phyloP scores from a whole-genome alignment of 2,797 vertebrate species.

The Diplodus puntazzo region DNA sequence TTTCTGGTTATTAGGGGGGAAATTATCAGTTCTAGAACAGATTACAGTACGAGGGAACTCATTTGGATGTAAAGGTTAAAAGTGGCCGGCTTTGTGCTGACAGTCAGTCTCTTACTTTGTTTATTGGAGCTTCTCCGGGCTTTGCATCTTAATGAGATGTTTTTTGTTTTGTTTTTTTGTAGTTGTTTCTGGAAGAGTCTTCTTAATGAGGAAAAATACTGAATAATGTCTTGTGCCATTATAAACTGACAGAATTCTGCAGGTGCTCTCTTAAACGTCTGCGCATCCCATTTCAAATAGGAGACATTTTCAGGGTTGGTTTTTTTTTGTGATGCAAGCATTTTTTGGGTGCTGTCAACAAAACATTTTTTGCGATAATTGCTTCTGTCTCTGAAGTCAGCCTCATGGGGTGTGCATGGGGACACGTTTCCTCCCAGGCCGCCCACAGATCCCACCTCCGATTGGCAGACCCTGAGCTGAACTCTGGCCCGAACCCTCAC shows the following conservation, averaged over 20 bases:
- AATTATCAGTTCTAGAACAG: constrained; percentile 54
- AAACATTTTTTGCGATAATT: constrained; percentile 54
- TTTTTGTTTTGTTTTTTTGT: not conserved
- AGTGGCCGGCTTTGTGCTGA: constrained; percentile 55
- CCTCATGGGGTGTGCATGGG: constrained; percentile 43
- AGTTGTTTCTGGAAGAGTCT: constrained; percentile 38
- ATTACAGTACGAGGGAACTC: constrained; percentile 53
- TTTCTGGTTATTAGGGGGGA: constrained; percentile 56
- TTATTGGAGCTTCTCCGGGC: constrained; percentile 51
- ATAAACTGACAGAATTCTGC: constrained; percentile 22
- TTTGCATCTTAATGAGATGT: constrained; percentile 55
- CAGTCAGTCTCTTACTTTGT: constrained; percentile 48
- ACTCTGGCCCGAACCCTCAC: constrained; percentile 46
- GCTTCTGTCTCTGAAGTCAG: constrained; percentile 35
- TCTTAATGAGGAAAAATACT: constrained; percentile 55
- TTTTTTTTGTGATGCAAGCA: constrained; percentile 4
- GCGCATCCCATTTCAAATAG: constrained; percentile 9
- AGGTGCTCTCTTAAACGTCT: not conserved
- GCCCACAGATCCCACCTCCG: constrained; percentile 26
- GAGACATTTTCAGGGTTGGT: not conserved
- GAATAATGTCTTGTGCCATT: constrained; percentile 18
- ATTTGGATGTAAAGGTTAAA: constrained; percentile 67
- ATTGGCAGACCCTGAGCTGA: constrained; percentile 42
- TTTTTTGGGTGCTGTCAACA: constrained; percentile 26
- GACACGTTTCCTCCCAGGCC: constrained; percentile 20